Base-by-base conservation (phyloP, 2,888 invertebrate species). In the Leptinotarsa peninsularis region DNA sequence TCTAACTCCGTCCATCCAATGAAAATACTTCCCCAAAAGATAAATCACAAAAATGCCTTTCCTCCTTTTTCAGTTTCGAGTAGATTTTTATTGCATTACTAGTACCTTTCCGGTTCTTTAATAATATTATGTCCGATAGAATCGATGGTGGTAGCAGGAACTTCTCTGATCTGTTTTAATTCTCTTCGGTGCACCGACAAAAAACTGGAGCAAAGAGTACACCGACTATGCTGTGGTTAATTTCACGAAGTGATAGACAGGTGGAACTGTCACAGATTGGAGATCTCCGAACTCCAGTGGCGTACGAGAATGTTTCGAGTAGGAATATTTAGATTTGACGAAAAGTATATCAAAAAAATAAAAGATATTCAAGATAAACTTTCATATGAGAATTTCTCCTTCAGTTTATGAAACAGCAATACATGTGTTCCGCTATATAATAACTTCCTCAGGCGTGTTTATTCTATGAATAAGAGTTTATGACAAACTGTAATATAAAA, bases 141-240 rank as follows among this genome's bases (percentile, higher is more conserved):
- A 21, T 23, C 52, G 52, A 52, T 52, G 17, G 52, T n/a, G 43
- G 10, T 10, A 63, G 7, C 63, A 63, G n/a, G 33, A 63, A 63
- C 33, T n/a, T 43, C 63, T 63, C 33, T 43, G 63, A 63, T 63
- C 43, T 43, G 63, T 3, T 63, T 63, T 4, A n/a, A 63, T 63
- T 43, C 33, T 63, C n/a, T 33, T 63, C 18, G 27, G 43, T 43
- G 58, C 54, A 13, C 13, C 58, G 23, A 23, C 23, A 58, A 63
- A 63, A 60, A 63, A 43, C 63, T 43, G n/a, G n/a, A 27, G 43
- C 33, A 63, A 27, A 63, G 63, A 33, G n/a, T 10, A 27, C 17
- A 63, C 63, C 63, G 63, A 63, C 63, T 14, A 10, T 63, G 63
- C 33, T 63, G 63, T n/a, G 63, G 63, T 63, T 63, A 63, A 43